Percentiles rank a stretch among this genome's conserved stretches.
These are phyloP conservation scores for Ridgeia piscesae DNA, from an alignment of 1,140 invertebrate species.

Conservation along the genomic window DNA sequence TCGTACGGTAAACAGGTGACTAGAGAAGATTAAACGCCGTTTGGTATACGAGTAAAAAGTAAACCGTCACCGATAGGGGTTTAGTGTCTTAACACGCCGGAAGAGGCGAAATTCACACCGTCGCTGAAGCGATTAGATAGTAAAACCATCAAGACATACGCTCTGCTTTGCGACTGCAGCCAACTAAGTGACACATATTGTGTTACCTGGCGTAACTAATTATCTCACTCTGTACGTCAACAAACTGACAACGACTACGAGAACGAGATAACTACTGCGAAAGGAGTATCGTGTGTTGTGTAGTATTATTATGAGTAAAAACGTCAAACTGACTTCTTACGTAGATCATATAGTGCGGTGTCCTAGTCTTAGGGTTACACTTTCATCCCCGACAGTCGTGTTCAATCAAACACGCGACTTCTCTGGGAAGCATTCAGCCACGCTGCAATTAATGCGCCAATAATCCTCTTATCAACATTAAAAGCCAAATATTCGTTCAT, in stretches of 20 bases:
- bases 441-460: too few species aligned
- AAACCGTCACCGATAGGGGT: not conserved
- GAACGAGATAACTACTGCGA: too few species aligned
- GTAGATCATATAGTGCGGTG: too few species aligned
- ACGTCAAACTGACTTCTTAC: too few species aligned
- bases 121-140: not conserved
- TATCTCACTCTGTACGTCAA: not conserved
- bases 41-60: not conserved
- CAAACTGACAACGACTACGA: not conserved
- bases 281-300: too few species aligned
- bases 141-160: not conserved
- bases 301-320: too few species aligned
- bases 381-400: too few species aligned
- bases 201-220: not conserved
- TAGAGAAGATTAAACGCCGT: not conserved
- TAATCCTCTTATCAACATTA: too few species aligned
- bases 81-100: not conserved
- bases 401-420: too few species aligned
- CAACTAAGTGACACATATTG: not conserved
- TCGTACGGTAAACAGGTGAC: not conserved
- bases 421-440: too few species aligned
- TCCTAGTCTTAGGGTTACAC: too few species aligned
- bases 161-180: not conserved
- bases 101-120: not conserved
- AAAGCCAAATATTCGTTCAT: too few species aligned